Conservation (phyloP, 2,797 vertebrate species). For the Melopsittacus undulatus region DNA sequence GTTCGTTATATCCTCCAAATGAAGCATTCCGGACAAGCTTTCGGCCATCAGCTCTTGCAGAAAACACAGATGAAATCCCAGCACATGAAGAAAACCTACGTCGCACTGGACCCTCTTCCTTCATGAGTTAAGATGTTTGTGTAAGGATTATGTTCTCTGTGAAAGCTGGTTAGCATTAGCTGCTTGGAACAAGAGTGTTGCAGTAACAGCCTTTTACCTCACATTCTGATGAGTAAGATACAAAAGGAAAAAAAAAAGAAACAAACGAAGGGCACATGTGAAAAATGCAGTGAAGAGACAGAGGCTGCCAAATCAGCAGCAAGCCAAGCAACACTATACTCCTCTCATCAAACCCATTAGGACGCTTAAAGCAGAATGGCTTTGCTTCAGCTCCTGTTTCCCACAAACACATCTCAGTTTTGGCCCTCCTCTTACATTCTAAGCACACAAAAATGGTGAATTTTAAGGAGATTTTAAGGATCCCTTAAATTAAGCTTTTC, state of each 20-base stretch:
- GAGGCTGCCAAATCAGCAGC: constrained; percentile 73
- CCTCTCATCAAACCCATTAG: not conserved
- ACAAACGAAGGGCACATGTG: constrained; percentile 74
- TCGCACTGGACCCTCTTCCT: constrained; percentile 88
- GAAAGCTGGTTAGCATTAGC: constrained; percentile 75
- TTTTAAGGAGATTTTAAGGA: constrained; percentile 26
- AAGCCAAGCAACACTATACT: constrained; percentile 58
- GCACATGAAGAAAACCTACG: constrained; percentile 93
- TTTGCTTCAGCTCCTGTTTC: not conserved
- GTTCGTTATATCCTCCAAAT: constrained; percentile 95
- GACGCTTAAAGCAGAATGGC: constrained; percentile 22
- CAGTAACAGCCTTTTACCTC: constrained; percentile 76
- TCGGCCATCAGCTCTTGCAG: constrained; percentile 87
- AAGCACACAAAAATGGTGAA: constrained; percentile 33
- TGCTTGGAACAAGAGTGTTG: constrained; percentile 73
- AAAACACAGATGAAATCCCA: constrained; percentile 84
- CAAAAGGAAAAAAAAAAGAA: constrained; percentile 45
- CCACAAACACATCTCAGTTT: not conserved
- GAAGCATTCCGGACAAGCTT: constrained; percentile 97
- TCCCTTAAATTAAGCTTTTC: constrained; percentile 1
- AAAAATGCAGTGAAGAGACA: constrained; percentile 70
- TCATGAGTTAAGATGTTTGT: constrained; percentile 85
- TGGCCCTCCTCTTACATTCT: not conserved
- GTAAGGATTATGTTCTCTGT: constrained; percentile 67
- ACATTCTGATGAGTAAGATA: constrained; percentile 74